These are phyloP conservation scores for Ptilorrhoa leucosticta DNA, from an alignment of 2,113 vertebrate species.

Conservation along the genomic window DNA sequence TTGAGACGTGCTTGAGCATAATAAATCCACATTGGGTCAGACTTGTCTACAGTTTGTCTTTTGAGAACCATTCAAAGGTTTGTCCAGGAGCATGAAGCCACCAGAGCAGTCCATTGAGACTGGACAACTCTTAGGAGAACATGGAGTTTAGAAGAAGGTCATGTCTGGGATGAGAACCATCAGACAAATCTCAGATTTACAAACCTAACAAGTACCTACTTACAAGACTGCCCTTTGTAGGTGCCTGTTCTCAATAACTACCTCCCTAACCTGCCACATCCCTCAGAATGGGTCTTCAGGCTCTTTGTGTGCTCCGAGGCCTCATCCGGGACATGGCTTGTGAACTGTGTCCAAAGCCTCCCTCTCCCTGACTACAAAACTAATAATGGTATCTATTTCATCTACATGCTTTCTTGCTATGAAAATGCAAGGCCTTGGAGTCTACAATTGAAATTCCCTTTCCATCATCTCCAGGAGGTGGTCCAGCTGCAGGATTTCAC, in stretches of 20 bases:
- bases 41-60: background rate
- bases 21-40: background rate
- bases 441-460: background rate
- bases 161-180: background rate
- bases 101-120: background rate
- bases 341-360: background rate
- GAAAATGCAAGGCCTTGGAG: background rate
- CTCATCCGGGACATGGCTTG: background rate
- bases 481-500: background rate
- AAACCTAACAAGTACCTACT: background rate
- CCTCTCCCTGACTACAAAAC: background rate
- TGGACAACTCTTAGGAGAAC: background rate
- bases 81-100: background rate
- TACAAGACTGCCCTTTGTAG: background rate
- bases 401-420: background rate
- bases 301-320: accelerated
- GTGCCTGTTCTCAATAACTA: background rate
- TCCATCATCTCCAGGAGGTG: background rate
- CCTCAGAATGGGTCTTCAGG: background rate
- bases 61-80: background rate
- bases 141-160: background rate
- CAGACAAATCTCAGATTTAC: background rate
- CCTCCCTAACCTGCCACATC: background rate
- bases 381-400: background rate
- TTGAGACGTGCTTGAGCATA: background rate